Base-by-base conservation (phyloP, 1,140 invertebrate genomes). In the Pseudachorutes palmiensis region DNA sequence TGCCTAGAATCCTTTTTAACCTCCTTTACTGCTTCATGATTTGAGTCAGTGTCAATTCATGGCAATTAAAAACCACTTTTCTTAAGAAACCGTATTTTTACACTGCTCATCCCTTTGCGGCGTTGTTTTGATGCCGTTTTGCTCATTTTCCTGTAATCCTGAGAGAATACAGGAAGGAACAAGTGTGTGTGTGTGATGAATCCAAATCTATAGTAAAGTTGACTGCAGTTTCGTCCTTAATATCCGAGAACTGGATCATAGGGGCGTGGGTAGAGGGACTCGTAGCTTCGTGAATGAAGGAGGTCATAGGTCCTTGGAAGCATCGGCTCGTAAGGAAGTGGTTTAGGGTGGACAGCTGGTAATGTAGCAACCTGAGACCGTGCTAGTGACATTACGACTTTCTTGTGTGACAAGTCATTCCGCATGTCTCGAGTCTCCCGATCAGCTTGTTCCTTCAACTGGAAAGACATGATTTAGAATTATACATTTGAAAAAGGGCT, bases 371-470 rank as follows among this genome's bases (percentile, higher is more conserved):
- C 67, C 66, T 71, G 70, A 57, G 73, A 73, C 68, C 80, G 65
- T 19, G 78, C 75, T 64, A 80, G 70, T 14, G 79, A 80, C 70
- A 81, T 75, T 62, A 80, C 78, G 28, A 80, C 80, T 72, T 81
- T 82, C 74, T 80, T 81, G 75, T 82, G 79, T 3, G 77, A 76
- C 36, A 82, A 75, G 62, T 82, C 81, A 66, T 78, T 78, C 66
- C 79, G 72, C 45, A 82, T 68, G 2, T 78, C 78, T 59, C 79
- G 68, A 32, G 81, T 74, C 72, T 82, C 81, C 62, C 77, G 77
- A 69, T 81, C 80, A 22, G 81, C 81, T 75, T 81, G 81, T 73
- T 78, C 79, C 66, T 80, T 78, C 65, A 82, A 75, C 81, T 82
- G 74, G 9, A 79, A 77, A 71, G 26, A 28, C 3, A 26, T 24